Base-by-base conservation (phyloP, 2,113 vertebrate genomes). In the Entelurus aequoreus region DNA sequence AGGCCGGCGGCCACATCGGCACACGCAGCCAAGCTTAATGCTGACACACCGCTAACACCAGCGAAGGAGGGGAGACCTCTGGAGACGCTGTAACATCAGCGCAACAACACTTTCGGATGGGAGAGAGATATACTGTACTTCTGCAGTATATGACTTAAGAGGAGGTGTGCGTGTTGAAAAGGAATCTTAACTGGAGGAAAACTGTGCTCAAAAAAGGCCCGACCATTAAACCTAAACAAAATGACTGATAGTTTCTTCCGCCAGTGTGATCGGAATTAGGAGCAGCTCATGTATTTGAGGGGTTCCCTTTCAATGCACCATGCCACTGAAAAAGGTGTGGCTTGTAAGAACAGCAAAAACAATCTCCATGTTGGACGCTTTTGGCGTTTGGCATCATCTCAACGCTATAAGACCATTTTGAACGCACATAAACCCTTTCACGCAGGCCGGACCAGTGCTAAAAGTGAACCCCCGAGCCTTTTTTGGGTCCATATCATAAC, bases 11-110 rank as follows among this genome's bases (percentile, higher is more conserved):
- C 84, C 85, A 88, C 79, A 68, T 63, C 60, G 16, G 82, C 75
- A 79, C 77, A 86, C 74, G 76, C 72, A 60, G 80, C 69, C 74
- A 47, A 72, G 81, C 72, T 69, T 75, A 88, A 72, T 88, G 89
- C 89, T 89, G 88, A 88, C 87, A 85, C 84, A 81, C 77, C 79
- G 72, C 81, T 84, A 85, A 81, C 77, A 81, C 73, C 79, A 76
- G 77, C 84, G 77, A 84, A 78, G 76, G 19, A 10, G 54, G 54
- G 16, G 68, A 75, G 73, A 81, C 80, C 78, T 78, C 79, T 60
- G 74, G 73, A 80, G 77, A 82, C 67, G 72, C 79, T 79, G 70
- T 83, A 86, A 80, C 83, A 85, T 81, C 83, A 85, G 75, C 81
- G 62, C 53, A 77, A 79, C 76, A 83, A 74, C 79, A 78, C 75